A percentile compares a stretch with the other conserved stretches of the same genome.
Evolutionary conservation across 1,140 invertebrate species (phyloP).

Genomic region (Bilobella aurantiaca): DNA sequence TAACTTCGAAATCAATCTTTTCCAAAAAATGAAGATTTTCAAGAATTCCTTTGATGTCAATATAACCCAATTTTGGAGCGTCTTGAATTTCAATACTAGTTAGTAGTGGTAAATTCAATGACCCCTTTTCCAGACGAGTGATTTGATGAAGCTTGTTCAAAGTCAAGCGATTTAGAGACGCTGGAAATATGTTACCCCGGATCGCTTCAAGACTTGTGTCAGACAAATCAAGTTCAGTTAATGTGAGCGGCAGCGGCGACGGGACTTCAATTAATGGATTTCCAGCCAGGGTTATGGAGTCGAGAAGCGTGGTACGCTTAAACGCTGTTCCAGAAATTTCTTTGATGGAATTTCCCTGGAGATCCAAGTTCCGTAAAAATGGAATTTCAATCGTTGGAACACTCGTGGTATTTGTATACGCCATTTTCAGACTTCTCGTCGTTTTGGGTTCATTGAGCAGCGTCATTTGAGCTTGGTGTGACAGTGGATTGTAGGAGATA

Average conservation of each 20-base stretch:
- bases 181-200: conserved; percentile 20
- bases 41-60: conserved; percentile 69
- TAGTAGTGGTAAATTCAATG: conserved; percentile 64
- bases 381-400: conserved; percentile 62
- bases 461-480: conserved; percentile 56
- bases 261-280: conserved; percentile 53
- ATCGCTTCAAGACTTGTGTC: conserved; percentile 56
- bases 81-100: conserved; percentile 54
- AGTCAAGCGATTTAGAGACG: conserved; percentile 51
- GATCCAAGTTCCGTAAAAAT: conserved; percentile 67
- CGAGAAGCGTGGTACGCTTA: conserved; percentile 63
- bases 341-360: conserved; percentile 64
- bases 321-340: conserved; percentile 56
- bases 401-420: conserved; percentile 58
- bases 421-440: conserved; percentile 65
- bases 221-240: conserved; percentile 63
- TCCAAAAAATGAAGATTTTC: conserved; percentile 42
- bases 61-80: conserved; percentile 53
- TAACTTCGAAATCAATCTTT: conserved; percentile 69
- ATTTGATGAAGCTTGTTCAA: conserved; percentile 58
- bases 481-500: conserved; percentile 72
- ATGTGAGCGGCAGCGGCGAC: conserved; percentile 40
- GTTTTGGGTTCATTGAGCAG: conserved; percentile 80
- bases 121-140: conserved; percentile 66
- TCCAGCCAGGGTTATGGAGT: conserved; percentile 62